Evolutionary conservation across 1,140 invertebrate species (phyloP).

Genomic region (Camponotus floridanus): DNA sequence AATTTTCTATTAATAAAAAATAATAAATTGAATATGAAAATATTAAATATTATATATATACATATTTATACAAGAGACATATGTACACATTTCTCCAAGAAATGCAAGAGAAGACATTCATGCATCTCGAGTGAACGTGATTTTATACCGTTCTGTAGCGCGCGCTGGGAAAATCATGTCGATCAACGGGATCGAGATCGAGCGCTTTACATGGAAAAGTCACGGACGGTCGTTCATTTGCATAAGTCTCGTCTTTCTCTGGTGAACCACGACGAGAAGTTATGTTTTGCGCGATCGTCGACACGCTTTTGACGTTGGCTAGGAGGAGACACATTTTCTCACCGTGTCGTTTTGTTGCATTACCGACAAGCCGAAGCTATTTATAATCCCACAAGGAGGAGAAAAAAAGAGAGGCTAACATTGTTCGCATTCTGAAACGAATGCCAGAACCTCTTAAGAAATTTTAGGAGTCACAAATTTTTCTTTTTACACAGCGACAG

Average conservation of each 20-base stretch:
- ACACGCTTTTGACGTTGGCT: conserved; percentile 55
- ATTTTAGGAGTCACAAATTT: conserved; percentile 10
- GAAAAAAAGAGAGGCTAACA: conserved; percentile 1
- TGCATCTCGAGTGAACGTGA: conserved; percentile 4
- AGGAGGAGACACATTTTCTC: conserved; percentile 40
- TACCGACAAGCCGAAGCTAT: conserved; percentile 42
- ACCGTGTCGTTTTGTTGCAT: conserved; percentile 58
- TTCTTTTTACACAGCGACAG: not conserved
- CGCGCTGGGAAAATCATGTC: conserved; percentile 47
- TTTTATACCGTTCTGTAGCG: conserved; percentile 8
- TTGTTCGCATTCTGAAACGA: conserved; percentile 47
- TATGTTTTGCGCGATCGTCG: conserved; percentile 45
- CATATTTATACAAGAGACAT: not conserved
- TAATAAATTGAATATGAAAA: not conserved
- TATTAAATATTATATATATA: not conserved
- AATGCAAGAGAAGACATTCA: not conserved
- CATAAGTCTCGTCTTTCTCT: conserved; percentile 27
- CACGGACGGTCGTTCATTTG: conserved; percentile 15
- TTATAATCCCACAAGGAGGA: conserved; percentile 54
- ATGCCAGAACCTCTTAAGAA: conserved; percentile 15
- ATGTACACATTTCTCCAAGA: not conserved
- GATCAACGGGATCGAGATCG: conserved; percentile 62
- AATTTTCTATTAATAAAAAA: not conserved
- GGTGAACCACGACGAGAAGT: conserved; percentile 56
- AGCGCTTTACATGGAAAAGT: conserved; percentile 35